Conservation (phyloP, 30 jellyfish, hydroid and myxozoan genomes). For the Aurelia coerulea region DNA sequence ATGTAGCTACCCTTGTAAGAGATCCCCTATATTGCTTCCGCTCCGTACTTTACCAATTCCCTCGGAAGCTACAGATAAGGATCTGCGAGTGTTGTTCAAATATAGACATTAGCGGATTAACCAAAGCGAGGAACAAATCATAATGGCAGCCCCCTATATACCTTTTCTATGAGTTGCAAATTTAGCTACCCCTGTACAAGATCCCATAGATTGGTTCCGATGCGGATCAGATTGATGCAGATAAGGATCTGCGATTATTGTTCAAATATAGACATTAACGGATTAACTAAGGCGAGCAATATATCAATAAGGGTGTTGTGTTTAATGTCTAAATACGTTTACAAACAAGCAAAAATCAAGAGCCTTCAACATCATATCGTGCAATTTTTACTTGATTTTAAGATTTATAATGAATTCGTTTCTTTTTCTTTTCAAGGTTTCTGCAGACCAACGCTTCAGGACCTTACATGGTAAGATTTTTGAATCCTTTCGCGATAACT, state of each 20-base stretch:
- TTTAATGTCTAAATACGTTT: too few relatives aligned
- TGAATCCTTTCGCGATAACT: too few relatives aligned
- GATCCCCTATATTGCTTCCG: too few relatives aligned
- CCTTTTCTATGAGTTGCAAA: too few relatives aligned
- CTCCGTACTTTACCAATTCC: not conserved
- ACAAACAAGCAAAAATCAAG: too few relatives aligned
- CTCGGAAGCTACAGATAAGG: slow-evolving; percentile 18
- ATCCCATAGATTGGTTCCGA: too few relatives aligned
- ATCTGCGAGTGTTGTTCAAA: slow-evolving; percentile 41
- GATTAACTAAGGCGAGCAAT: slow-evolving; percentile 40
- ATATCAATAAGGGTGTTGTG: slow-evolving; percentile 16
- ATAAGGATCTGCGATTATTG: slow-evolving; percentile 45
- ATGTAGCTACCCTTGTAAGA: too few relatives aligned
- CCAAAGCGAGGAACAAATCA: slow-evolving; percentile 21
- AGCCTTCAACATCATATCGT: too few relatives aligned
- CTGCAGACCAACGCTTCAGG: slow-evolving; percentile 64
- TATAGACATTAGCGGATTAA: slow-evolving; percentile 53
- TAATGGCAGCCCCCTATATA: not conserved
- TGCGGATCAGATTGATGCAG: not conserved
- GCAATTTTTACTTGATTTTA: too few relatives aligned
- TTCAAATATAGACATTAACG: slow-evolving; percentile 50
- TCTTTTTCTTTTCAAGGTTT: slow-evolving; percentile 33
- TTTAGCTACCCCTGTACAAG: too few relatives aligned
- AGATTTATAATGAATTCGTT: too few relatives aligned
- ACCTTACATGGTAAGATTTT: slow-evolving; percentile 66